These are phyloP conservation scores for Uloborus plumipes DNA, from an alignment of 2,888 invertebrate species.

Conservation along the genomic window DNA sequence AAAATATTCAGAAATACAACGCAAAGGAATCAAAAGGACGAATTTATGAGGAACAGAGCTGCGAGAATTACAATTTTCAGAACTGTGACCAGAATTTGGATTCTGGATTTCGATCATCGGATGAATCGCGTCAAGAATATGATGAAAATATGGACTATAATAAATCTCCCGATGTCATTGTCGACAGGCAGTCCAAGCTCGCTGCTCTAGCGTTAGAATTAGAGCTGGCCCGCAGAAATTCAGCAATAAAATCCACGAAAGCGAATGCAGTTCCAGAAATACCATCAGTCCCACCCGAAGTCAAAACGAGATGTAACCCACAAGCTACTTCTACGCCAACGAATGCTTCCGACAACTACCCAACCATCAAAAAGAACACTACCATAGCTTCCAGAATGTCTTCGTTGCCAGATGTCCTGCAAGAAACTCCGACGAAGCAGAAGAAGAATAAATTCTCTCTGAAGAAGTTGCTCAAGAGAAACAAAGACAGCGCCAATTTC, in stretches of 20 bases:
- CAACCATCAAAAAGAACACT: constrained; percentile 33
- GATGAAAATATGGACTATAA: constrained; percentile 26
- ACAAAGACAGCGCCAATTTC: constrained; percentile 49
- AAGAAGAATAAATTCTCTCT: constrained; percentile 82
- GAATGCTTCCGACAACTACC: constrained; percentile 7
- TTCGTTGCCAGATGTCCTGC: constrained; percentile 42
- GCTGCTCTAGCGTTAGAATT: constrained; percentile 58
- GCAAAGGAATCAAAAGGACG: no score
- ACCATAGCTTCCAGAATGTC: constrained; percentile 39
- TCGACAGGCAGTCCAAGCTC: constrained; percentile 50
- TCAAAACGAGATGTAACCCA: background rate
- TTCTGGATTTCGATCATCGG: no score
- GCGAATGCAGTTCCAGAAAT: background rate
- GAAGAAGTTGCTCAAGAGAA: constrained; percentile 79
- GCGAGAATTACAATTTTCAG: no score
- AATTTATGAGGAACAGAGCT: no score
- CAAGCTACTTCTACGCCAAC: background rate
- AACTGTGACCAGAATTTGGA: no score
- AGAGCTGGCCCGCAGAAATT: constrained; percentile 46
- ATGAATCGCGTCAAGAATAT: background rate
- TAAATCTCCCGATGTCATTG: constrained; percentile 40
- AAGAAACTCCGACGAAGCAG: constrained; percentile 56
- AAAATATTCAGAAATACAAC: no score
- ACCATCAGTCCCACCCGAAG: constrained; percentile 3
- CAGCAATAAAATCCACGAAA: constrained; percentile 1